Evolutionary conservation across 2,797 vertebrate genomes (phyloP).

Genomic region (Hemibagrus guttatus): DNA sequence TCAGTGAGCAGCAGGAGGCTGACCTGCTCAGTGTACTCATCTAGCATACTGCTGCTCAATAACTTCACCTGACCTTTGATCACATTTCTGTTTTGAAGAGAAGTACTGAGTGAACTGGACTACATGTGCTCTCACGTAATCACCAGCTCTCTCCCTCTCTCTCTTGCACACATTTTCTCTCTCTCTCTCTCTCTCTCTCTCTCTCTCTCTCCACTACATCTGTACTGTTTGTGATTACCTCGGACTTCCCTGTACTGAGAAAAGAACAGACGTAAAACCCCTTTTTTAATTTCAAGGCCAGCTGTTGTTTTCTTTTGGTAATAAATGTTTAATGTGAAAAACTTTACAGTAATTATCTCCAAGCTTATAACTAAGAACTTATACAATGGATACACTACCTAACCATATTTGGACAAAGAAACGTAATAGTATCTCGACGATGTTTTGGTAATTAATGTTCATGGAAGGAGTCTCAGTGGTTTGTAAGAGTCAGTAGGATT

Average conservation of each 20-base stretch:
- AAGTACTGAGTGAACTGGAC: not conserved
- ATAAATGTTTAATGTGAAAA: not conserved
- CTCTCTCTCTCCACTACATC: not conserved
- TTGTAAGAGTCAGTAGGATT: not conserved
- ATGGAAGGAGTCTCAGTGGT: slow-evolving; percentile 1
- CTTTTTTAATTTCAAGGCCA: not conserved
- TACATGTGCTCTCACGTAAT: not conserved
- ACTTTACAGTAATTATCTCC: not conserved
- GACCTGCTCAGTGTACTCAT: not conserved
- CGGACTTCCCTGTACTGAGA: not conserved
- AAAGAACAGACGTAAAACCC: not conserved
- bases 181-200: no score
- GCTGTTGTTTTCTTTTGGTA: not conserved
- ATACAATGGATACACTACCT: not conserved
- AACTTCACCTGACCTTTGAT: not conserved
- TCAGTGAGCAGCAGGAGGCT: not conserved
- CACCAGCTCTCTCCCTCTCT: no score
- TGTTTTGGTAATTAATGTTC: not conserved
- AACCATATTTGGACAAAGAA: not conserved
- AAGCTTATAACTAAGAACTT: not conserved
- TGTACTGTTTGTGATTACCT: not conserved
- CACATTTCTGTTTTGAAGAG: not conserved
- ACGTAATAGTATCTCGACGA: not conserved
- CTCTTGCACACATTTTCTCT: no score
- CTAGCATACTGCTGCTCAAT: not conserved